Evolutionary conservation across 2,888 invertebrate species (phyloP).

Genomic region (Acrobasis suavella): DNA sequence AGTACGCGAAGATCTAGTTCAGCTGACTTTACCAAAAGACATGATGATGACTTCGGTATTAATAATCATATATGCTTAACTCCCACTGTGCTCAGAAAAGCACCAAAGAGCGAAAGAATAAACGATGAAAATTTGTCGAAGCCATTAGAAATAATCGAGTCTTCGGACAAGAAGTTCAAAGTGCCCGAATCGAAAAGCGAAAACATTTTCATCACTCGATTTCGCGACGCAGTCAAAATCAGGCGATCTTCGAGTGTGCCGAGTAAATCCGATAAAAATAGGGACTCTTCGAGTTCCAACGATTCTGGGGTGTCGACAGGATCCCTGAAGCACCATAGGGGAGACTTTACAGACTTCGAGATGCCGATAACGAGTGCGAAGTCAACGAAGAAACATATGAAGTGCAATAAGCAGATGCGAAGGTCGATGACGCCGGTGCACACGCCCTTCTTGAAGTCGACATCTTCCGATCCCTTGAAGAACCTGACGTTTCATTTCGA

Average conservation of each 20-base stretch:
- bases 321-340: conserved; percentile 83
- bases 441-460: conserved; percentile 83
- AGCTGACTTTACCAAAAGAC: conserved; percentile 83
- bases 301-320: conserved; percentile 88
- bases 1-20: conserved; percentile 83
- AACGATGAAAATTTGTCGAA: conserved; percentile 56
- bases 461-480: conserved; percentile 84
- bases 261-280: conserved; percentile 85
- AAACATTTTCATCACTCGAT: conserved; percentile 66
- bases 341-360: conserved; percentile 84
- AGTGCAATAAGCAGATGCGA: conserved; percentile 72
- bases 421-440: conserved; percentile 75
- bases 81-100: conserved; percentile 68
- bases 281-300: conserved; percentile 87
- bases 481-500: conserved; percentile 85
- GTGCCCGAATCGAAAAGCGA: conserved; percentile 71
- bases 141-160: conserved; percentile 47
- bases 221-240: conserved; percentile 83
- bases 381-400: conserved; percentile 69
- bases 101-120: conserved; percentile 64
- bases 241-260: conserved; percentile 86
- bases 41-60: conserved; percentile 71
- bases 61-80: conserved; percentile 68
- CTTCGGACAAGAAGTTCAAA: conserved; percentile 65
- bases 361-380: conserved; percentile 76